Evolutionary conservation across 1,140 invertebrate species (phyloP).

Genomic region (Aethina tumida): DNA sequence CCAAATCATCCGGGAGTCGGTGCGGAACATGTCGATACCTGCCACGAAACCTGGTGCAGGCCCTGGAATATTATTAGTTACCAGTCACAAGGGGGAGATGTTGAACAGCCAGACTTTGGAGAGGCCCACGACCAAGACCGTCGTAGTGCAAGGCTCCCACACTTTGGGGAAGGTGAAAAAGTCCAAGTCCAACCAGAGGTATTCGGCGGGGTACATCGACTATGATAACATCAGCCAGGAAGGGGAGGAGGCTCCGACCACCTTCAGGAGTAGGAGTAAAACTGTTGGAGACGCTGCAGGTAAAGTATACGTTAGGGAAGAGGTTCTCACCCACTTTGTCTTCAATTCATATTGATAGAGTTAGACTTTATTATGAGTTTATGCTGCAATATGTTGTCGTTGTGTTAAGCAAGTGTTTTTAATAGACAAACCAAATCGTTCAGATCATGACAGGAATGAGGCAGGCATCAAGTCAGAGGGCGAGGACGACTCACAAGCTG

Average conservation of each 20-base stretch:
- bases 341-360: neutral
- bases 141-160: conserved; percentile 55
- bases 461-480: conserved; percentile 76
- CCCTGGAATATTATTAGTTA: conserved; percentile 31
- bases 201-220: conserved; percentile 83
- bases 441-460: conserved; percentile 50
- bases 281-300: conserved; percentile 75
- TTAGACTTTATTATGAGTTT: neutral
- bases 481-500: conserved; percentile 71
- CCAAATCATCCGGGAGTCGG: conserved; percentile 91
- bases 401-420: too few relatives aligned
- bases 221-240: conserved; percentile 63
- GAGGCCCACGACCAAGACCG: conserved; percentile 29
- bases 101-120: conserved; percentile 32
- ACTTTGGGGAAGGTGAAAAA: conserved; percentile 64
- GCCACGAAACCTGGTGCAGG: conserved; percentile 54
- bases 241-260: conserved; percentile 40
- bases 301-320: conserved; percentile 32
- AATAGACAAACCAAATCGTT: conserved; percentile 27
- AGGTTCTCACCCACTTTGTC: neutral
- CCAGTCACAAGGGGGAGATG: conserved; percentile 35
- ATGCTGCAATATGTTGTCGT: conserved; percentile 5
- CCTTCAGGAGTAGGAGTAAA: conserved; percentile 77
- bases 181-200: conserved; percentile 66
- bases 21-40: conserved; percentile 89